Conservation (phyloP, 1,140 invertebrate genomes). For the Drosophila lini region DNA sequence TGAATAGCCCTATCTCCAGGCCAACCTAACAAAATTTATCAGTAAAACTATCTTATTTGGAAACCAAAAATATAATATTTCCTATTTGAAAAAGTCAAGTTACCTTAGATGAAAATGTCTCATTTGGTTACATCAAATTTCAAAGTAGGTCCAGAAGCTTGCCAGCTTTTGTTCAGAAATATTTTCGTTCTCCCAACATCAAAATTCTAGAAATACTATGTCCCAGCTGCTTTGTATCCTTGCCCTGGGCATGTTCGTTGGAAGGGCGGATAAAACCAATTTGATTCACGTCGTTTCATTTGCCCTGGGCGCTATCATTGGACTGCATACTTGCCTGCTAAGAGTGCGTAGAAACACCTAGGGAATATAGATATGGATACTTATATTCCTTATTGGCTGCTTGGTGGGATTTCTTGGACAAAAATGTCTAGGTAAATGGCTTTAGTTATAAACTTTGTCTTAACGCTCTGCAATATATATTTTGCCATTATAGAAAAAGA, state of each 20-base stretch:
- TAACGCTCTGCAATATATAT: too few species aligned
- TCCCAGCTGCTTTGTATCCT: constrained; percentile 50
- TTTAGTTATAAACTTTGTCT: background rate
- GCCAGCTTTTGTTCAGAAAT: background rate
- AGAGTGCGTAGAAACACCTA: constrained; percentile 20
- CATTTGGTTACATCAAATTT: too few species aligned
- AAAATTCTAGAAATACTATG: constrained; percentile 13
- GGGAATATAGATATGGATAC: background rate
- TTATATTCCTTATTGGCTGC: background rate
- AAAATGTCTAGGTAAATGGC: background rate
- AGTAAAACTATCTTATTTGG: background rate
- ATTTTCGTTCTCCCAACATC: background rate
- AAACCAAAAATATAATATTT: background rate
- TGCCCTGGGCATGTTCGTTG: constrained; percentile 45
- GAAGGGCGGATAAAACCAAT: constrained; percentile 24
- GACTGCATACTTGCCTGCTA: constrained; percentile 38
- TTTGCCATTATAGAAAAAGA: background rate
- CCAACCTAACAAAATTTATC: background rate
- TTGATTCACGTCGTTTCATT: constrained; percentile 63
- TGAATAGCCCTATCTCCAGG: background rate
- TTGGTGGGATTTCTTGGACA: background rate
- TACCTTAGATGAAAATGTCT: background rate
- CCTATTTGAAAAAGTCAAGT: background rate
- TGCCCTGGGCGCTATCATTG: constrained; percentile 46
- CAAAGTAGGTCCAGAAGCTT: too few species aligned